Conservation (phyloP, 2,797 vertebrate species). For the Heteromormyrus szaboi region DNA sequence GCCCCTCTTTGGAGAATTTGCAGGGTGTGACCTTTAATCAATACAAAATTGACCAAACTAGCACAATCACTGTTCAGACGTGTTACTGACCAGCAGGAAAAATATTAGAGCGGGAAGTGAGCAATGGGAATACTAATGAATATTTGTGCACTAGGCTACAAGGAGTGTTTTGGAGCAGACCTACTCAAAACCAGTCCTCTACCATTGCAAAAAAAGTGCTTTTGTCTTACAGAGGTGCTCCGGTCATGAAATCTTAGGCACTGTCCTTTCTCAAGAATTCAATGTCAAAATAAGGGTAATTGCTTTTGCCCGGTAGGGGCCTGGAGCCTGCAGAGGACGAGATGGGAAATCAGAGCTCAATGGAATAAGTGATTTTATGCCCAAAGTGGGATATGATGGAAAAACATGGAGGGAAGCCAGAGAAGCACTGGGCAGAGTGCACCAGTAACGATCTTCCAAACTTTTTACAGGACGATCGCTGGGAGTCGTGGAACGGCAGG, state of each 20-base stretch:
- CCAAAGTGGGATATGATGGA: conserved; percentile 10
- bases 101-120: background rate
- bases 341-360: conserved; percentile 16
- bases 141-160: background rate
- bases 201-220: background rate
- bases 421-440: background rate
- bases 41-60: background rate
- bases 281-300: conserved; percentile 20
- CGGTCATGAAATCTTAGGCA: conserved; percentile 10
- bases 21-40: background rate
- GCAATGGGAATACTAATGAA: background rate
- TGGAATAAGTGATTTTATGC: conserved; percentile 16
- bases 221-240: conserved; percentile 16
- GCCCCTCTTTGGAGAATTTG: background rate
- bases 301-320: conserved; percentile 15
- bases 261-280: conserved; percentile 19
- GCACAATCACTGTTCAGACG: background rate
- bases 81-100: background rate
- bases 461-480: background rate
- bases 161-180: background rate
- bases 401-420: background rate
- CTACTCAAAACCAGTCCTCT: background rate
- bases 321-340: background rate
- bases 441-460: background rate
- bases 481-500: background rate